Evolutionary conservation across 2,113 vertebrate genomes (phyloP).

Genomic region (Ptilorrhoa leucosticta): DNA sequence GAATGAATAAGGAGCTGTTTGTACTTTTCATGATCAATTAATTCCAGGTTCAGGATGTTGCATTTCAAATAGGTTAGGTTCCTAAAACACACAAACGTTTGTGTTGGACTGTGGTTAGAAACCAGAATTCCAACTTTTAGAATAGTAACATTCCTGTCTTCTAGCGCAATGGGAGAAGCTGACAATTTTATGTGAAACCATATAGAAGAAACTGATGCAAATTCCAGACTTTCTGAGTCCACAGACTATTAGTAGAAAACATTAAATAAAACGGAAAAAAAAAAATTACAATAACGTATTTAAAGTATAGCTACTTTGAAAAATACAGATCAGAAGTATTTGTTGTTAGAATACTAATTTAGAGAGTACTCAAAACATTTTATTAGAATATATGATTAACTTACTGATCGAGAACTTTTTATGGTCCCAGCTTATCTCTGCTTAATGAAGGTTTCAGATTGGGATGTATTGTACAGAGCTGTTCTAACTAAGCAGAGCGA

Average conservation of each 20-base stretch:
- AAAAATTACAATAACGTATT: background rate
- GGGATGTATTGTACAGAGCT: background rate
- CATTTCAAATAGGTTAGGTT: slow-evolving; percentile 70
- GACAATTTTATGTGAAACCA: slow-evolving; percentile 71
- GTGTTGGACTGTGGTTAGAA: slow-evolving; percentile 72
- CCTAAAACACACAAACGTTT: slow-evolving; percentile 71
- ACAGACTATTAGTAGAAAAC: slow-evolving; percentile 30
- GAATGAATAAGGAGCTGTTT: slow-evolving; percentile 66
- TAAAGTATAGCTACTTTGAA: background rate
- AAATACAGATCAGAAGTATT: background rate
- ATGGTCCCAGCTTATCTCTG: background rate
- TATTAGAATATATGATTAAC: background rate
- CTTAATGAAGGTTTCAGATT: background rate
- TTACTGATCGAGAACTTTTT: background rate
- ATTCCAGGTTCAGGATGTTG: slow-evolving; percentile 71
- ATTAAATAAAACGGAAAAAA: background rate
- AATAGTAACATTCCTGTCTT: slow-evolving; percentile 79
- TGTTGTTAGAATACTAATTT: background rate
- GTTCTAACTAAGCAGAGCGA: slow-evolving; percentile 10
- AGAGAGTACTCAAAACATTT: background rate
- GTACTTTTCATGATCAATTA: slow-evolving; percentile 77
- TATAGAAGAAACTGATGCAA: slow-evolving; percentile 66
- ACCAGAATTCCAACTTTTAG: slow-evolving; percentile 72
- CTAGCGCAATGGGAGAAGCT: slow-evolving; percentile 73
- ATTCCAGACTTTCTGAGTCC: slow-evolving; percentile 66